A percentile compares a stretch with the other conserved stretches of the same genome.
Evolutionary conservation across 2,888 invertebrate species (phyloP).

Genomic region (Oxystoma pomonae): DNA sequence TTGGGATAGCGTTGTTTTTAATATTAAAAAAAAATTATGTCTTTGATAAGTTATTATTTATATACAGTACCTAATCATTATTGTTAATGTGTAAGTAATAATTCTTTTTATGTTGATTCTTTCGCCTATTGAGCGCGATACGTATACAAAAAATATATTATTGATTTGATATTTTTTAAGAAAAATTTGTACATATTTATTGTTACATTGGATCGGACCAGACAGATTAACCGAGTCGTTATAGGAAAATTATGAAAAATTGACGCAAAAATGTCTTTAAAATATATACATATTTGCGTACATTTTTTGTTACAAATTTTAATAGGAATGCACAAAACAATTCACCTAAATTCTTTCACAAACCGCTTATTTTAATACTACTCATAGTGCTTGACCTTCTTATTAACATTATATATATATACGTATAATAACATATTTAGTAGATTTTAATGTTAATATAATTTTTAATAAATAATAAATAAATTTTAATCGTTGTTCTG

Average conservation of each 20-base stretch:
- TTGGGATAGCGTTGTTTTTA: slow-evolving; percentile 40
- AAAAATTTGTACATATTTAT: slow-evolving; percentile 47
- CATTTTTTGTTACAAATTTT: no score
- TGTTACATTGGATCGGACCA: slow-evolving; percentile 32
- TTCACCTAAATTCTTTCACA: no score
- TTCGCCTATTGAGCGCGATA: slow-evolving; percentile 38
- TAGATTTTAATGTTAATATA: no score
- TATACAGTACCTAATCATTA: slow-evolving; percentile 35
- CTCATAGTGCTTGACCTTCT: no score
- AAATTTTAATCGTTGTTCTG: slow-evolving; percentile 28
- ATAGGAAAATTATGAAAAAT: no score
- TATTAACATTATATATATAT: no score
- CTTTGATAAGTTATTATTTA: slow-evolving; percentile 31
- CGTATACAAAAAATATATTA: slow-evolving; percentile 42
- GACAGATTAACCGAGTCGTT: slow-evolving; percentile 20
- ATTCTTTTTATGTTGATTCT: slow-evolving; percentile 41
- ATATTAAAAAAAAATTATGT: slow-evolving; percentile 43
- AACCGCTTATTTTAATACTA: no score
- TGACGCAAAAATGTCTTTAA: no score
- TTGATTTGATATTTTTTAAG: slow-evolving; percentile 41
- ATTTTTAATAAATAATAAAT: slow-evolving; percentile 2
- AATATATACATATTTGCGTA: no score
- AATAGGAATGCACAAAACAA: no score
- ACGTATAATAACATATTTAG: no score
- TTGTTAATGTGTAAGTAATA: slow-evolving; percentile 41